A percentile compares a stretch with the other conserved stretches of the same genome.
Conservation (phyloP, 2,888 invertebrate species). For the Eristalis arbustorum region DNA sequence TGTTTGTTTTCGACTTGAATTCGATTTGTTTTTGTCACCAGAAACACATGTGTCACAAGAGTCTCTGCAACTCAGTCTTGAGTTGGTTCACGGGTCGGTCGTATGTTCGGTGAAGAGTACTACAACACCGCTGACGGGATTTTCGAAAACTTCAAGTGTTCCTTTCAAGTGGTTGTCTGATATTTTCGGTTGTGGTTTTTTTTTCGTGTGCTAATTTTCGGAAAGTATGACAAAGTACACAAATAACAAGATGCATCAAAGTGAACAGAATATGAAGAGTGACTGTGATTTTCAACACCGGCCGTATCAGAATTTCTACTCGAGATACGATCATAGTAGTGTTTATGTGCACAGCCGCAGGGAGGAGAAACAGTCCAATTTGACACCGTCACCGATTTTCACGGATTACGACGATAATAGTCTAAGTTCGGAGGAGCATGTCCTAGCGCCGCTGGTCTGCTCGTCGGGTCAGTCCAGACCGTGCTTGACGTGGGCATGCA, state of each 20-base stretch:
- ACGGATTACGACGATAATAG: conserved; percentile 80
- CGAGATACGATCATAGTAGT: conserved; percentile 51
- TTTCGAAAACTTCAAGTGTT: conserved; percentile 12
- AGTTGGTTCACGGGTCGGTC: conserved; percentile 53
- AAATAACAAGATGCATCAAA: conserved; percentile 48
- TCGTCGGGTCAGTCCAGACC: conserved; percentile 82
- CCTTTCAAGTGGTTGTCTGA: neutral
- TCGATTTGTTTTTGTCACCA: conserved; percentile 59
- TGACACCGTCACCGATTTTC: conserved; percentile 78
- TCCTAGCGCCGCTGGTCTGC: conserved; percentile 80
- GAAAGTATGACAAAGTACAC: conserved; percentile 57
- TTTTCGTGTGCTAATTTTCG: no score
- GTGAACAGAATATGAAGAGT: conserved; percentile 60
- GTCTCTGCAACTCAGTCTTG: conserved; percentile 44
- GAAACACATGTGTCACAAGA: conserved; percentile 61
- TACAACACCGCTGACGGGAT: conserved; percentile 1
- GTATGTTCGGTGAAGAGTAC: conserved; percentile 11
- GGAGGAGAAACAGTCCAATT: conserved; percentile 71
- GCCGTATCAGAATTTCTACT: conserved; percentile 59
- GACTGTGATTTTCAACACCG: conserved; percentile 67
- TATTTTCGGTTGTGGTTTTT: neutral
- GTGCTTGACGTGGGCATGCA: conserved; percentile 98
- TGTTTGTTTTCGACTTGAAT: neutral
- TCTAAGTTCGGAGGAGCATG: conserved; percentile 80
- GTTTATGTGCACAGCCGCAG: conserved; percentile 23